phyloP scores from a whole-genome alignment of 2,888 invertebrate genomes.

The Platynereis dumerilii region DNA sequence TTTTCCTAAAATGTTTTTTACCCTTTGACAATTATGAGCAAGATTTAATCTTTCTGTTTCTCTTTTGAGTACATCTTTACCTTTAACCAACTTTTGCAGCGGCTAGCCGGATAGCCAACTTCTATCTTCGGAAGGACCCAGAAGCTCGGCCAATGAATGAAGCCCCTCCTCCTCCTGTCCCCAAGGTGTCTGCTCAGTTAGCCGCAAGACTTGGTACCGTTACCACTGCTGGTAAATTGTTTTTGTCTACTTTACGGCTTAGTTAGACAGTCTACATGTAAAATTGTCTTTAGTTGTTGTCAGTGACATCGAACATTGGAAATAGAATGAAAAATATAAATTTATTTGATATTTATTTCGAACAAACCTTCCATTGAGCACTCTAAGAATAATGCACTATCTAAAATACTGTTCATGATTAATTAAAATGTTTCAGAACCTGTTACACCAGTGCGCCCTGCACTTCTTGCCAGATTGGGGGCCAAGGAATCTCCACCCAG shows the following conservation, averaged over 20 bases:
- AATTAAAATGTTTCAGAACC: too few relatives aligned
- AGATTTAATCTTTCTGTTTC: too few relatives aligned
- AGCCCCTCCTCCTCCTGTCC: conserved; percentile 36
- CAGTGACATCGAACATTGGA: too few relatives aligned
- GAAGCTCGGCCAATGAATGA: conserved; percentile 48
- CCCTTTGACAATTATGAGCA: too few relatives aligned
- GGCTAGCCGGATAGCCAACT: conserved; percentile 58
- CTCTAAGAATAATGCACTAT: too few relatives aligned
- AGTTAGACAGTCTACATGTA: not conserved
- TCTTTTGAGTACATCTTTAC: too few relatives aligned
- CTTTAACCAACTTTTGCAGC: too few relatives aligned
- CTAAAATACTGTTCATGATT: too few relatives aligned
- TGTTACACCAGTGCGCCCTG: conserved; percentile 36
- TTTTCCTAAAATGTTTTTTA: too few relatives aligned
- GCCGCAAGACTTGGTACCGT: conserved; percentile 42
- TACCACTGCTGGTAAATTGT: not conserved
- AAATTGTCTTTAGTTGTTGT: not conserved
- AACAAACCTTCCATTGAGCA: too few relatives aligned
- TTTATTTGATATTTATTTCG: too few relatives aligned
- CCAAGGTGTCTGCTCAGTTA: conserved; percentile 43
- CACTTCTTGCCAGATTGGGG: conserved; percentile 68
- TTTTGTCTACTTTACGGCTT: not conserved
- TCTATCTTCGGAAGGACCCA: conserved; percentile 53
- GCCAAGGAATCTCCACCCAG: conserved; percentile 53
- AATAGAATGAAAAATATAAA: too few relatives aligned